Percentiles rank a stretch among this genome's conserved stretches.
Conservation (phyloP, 2,113 vertebrate genomes). For the Chloebia gouldiae region DNA sequence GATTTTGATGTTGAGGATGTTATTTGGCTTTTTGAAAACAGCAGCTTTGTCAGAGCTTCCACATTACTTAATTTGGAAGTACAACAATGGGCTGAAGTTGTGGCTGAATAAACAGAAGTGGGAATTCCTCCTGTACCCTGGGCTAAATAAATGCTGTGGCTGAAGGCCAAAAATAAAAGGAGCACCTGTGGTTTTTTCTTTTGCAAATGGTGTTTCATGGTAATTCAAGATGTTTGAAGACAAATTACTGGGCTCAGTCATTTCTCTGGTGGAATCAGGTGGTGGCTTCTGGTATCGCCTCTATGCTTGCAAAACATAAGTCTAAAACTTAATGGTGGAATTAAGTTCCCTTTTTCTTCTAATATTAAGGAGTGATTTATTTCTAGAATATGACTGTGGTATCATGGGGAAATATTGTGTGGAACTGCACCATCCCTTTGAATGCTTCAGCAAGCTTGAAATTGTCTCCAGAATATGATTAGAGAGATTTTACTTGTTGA, state of each 20-base stretch:
- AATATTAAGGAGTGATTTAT: not conserved
- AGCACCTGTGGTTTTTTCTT: not conserved
- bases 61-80: not conserved
- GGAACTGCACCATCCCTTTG: not conserved
- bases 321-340: not conserved
- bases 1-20: not conserved
- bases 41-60: not conserved
- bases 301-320: not conserved
- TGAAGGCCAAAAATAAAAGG: not conserved
- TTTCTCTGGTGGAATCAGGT: not conserved
- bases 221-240: not conserved
- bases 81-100: not conserved
- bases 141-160: not conserved
- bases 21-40: not conserved
- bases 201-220: not conserved
- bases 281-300: not conserved
- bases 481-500: not conserved
- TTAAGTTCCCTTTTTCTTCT: not conserved
- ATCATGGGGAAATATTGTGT: not conserved
- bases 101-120: not conserved
- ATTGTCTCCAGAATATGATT: not conserved
- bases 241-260: not conserved
- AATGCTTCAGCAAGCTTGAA: not conserved
- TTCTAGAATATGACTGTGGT: not conserved
- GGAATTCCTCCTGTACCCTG: not conserved